These are phyloP conservation scores for Mercenaria mercenaria DNA, from an alignment of 1,140 invertebrate species.

Conservation along the genomic window DNA sequence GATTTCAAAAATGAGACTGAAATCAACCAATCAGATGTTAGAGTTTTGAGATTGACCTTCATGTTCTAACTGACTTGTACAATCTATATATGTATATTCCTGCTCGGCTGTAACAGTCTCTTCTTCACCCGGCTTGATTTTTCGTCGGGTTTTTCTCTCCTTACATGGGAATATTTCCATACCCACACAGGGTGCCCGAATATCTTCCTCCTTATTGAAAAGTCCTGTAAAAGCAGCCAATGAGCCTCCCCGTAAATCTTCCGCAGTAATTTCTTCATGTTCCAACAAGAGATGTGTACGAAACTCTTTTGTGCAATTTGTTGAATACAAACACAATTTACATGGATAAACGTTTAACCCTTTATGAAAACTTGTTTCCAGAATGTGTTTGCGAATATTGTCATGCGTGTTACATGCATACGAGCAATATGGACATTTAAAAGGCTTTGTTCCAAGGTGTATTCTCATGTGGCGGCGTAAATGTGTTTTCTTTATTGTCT, in stretches of 20 bases:
- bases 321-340: conserved; percentile 88
- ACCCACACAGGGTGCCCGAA: conserved; percentile 76
- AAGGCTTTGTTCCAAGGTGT: conserved; percentile 94
- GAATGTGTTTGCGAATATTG: conserved; percentile 94
- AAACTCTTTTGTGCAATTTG: conserved; percentile 90
- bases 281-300: conserved; percentile 88
- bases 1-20: too few relatives aligned
- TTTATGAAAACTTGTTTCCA: conserved; percentile 91
- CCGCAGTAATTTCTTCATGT: conserved; percentile 87
- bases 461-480: conserved; percentile 89
- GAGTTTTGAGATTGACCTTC: too few relatives aligned
- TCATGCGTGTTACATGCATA: conserved; percentile 94
- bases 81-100: too few relatives aligned
- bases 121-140: too few relatives aligned
- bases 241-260: conserved; percentile 69
- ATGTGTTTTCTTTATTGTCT: conserved; percentile 80
- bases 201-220: conserved; percentile 78
- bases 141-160: conserved; percentile 7
- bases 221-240: conserved; percentile 79
- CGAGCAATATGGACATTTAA: conserved; percentile 92
- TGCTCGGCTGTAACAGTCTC: too few relatives aligned
- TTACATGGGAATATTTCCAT: conserved; percentile 69
- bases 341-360: conserved; percentile 93
- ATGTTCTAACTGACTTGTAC: too few relatives aligned
- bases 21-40: too few relatives aligned